Conservation (phyloP, 2,888 invertebrate species). For the Leptinotarsa haldemani region DNA sequence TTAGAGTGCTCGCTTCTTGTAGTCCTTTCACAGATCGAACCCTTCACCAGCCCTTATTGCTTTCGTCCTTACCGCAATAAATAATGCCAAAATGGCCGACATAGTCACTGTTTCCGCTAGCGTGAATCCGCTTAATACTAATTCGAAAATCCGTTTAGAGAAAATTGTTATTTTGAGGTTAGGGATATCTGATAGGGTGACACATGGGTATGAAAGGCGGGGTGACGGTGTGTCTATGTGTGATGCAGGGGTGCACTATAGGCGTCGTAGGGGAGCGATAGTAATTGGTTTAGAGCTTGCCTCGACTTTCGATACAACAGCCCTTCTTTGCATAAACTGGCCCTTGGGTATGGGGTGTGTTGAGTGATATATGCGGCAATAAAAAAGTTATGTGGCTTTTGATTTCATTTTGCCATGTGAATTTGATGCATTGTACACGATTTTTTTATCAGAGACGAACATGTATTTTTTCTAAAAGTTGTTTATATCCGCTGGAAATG, state of each 20-base stretch:
- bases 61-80: constrained; percentile 38
- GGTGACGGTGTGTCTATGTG: constrained; percentile 48
- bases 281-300: constrained; percentile 55
- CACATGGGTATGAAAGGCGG: constrained; percentile 52
- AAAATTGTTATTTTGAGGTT: constrained; percentile 44
- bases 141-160: constrained; percentile 54
- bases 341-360: constrained; percentile 27
- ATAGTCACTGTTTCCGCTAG: constrained; percentile 44
- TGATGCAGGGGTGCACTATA: constrained; percentile 49
- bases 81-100: constrained; percentile 50
- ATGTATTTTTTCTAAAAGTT: no score
- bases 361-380: constrained; percentile 31
- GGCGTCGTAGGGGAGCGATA: constrained; percentile 53
- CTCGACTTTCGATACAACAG: constrained; percentile 48
- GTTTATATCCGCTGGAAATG: no score
- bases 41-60: constrained; percentile 30
- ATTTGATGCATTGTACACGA: background rate
- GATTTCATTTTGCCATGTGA: background rate
- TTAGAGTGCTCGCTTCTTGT: constrained; percentile 1
- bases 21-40: constrained; percentile 15
- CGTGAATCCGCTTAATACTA: constrained; percentile 53
- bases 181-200: constrained; percentile 43
- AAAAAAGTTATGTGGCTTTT: constrained; percentile 16
- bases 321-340: constrained; percentile 50
- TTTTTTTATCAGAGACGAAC: background rate